Evolutionary conservation across 2,888 invertebrate genomes (phyloP).

Genomic region (Andrena bucephala): DNA sequence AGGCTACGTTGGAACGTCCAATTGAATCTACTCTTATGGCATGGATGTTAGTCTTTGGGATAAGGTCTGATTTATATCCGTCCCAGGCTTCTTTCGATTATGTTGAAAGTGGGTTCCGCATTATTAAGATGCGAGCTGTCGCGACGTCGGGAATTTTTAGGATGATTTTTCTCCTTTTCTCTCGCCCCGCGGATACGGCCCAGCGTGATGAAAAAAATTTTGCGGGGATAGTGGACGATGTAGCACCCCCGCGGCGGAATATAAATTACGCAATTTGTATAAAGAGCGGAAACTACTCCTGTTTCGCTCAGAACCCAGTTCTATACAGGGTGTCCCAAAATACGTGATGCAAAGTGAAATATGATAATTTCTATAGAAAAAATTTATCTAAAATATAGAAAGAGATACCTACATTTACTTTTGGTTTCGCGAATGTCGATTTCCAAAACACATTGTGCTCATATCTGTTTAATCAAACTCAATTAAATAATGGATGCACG

Average conservation of each 20-base stretch:
- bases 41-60: background rate
- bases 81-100: constrained; percentile 21
- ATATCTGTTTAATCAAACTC: too few species aligned
- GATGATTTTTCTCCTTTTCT: constrained; percentile 34
- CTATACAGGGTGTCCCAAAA: constrained; percentile 45
- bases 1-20: background rate
- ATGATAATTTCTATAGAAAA: too few species aligned
- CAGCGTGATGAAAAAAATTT: constrained; percentile 50
- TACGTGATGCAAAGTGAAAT: constrained; percentile 6
- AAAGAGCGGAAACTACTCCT: constrained; percentile 63
- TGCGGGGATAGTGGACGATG: constrained; percentile 54
- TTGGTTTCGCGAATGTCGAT: too few species aligned
- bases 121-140: constrained; percentile 50
- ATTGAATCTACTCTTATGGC: background rate
- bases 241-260: constrained; percentile 62
- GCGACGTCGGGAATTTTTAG: constrained; percentile 29
- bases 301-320: constrained; percentile 16
- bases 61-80: constrained; percentile 1
- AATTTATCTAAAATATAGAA: too few species aligned
- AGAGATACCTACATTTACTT: too few species aligned
- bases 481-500: too few species aligned
- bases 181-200: constrained; percentile 23
- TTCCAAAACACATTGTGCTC: too few species aligned
- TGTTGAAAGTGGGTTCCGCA: constrained; percentile 37
- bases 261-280: constrained; percentile 75